Evolutionary conservation across 2,113 vertebrate genomes (phyloP).

Genomic region (Amazona guildingii): DNA sequence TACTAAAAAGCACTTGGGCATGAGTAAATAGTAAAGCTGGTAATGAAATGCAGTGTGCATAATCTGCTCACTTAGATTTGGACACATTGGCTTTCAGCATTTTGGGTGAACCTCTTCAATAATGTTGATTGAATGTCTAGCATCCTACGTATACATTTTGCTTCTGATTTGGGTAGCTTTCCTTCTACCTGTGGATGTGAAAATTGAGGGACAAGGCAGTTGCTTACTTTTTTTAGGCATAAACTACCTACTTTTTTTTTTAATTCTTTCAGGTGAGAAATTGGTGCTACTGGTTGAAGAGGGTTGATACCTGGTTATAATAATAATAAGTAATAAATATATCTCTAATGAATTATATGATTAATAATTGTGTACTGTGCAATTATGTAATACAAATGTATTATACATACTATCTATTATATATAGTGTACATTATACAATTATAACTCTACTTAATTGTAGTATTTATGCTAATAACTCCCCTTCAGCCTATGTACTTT

Average conservation of each 20-base stretch:
- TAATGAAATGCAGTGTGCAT: neutral
- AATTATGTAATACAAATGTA: neutral
- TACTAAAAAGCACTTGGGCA: neutral
- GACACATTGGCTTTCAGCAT: neutral
- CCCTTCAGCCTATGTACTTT: neutral
- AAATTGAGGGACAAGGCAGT: fast-evolving
- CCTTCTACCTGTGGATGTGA: neutral
- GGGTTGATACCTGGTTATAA: neutral
- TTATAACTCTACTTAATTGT: neutral
- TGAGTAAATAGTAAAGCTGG: neutral
- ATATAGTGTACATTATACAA: neutral
- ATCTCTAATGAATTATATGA: neutral
- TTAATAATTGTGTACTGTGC: neutral
- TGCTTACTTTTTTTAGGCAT: neutral
- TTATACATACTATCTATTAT: neutral
- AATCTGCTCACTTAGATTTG: neutral
- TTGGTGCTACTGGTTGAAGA: neutral
- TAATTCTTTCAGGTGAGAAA: neutral
- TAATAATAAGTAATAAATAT: neutral
- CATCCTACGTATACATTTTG: neutral
- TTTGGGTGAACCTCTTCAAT: neutral
- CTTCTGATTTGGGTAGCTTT: neutral
- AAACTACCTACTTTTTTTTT: neutral
- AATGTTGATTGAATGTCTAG: neutral
- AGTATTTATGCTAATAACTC: neutral